Evolutionary conservation across 2,113 vertebrate genomes (phyloP).

Genomic region (Pseudopodoces humilis): DNA sequence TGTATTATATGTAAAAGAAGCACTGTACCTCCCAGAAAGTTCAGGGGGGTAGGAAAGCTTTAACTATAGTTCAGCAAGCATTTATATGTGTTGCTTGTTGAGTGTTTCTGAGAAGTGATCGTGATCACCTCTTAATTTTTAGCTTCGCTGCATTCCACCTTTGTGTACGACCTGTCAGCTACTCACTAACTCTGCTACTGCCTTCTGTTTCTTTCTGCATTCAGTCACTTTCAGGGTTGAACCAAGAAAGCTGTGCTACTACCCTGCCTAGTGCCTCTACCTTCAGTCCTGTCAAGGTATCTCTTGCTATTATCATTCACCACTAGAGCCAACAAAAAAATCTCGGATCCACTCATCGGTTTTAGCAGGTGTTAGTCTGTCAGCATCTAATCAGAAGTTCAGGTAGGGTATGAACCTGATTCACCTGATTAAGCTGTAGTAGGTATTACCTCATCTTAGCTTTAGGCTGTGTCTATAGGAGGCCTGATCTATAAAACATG

Average conservation of each 20-base stretch:
- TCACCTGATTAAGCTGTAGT: neutral
- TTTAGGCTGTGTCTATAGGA: conserved; percentile 17
- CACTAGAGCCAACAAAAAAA: conserved; percentile 42
- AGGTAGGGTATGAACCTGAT: conserved; percentile 60
- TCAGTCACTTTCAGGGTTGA: conserved; percentile 68
- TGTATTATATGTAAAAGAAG: neutral
- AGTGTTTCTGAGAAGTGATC: neutral
- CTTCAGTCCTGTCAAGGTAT: conserved; percentile 72
- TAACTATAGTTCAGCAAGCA: neutral
- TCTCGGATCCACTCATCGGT: conserved; percentile 10
- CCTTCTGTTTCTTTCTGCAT: conserved; percentile 65
- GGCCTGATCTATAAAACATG: neutral
- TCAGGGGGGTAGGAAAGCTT: neutral
- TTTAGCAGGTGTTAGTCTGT: conserved; percentile 59
- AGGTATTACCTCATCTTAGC: conserved; percentile 30
- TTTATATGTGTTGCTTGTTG: neutral
- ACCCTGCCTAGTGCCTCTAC: conserved; percentile 62
- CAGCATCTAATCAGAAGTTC: conserved; percentile 51
- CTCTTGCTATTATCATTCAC: conserved; percentile 53
- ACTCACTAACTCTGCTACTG: conserved; percentile 54
- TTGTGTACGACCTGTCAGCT: neutral
- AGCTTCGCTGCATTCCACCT: neutral
- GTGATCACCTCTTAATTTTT: conserved; percentile 1
- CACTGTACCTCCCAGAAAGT: neutral
- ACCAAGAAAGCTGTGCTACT: conserved; percentile 63